phyloP scores from a whole-genome alignment of 1,140 invertebrate species.

The Eurosta solidaginis region DNA sequence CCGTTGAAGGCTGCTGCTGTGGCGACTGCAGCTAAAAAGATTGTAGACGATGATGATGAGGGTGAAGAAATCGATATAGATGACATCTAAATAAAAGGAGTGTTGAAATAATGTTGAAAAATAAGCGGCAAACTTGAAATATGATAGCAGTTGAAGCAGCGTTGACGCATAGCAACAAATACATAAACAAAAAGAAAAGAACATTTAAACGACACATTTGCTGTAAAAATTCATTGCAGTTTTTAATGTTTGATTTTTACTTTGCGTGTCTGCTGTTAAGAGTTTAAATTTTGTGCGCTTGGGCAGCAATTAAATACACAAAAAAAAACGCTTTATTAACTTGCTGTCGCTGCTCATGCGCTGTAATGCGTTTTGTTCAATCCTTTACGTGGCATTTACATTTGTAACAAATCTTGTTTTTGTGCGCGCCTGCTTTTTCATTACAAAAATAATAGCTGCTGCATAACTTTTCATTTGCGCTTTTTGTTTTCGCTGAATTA shows the following conservation, averaged over 20 bases:
- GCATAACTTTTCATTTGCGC: background rate
- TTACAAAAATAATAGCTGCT: background rate
- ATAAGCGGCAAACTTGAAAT: background rate
- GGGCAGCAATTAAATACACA: background rate
- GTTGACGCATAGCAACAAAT: background rate
- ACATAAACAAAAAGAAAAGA: background rate
- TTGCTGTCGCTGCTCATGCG: background rate
- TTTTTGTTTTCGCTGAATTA: background rate
- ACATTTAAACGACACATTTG: background rate
- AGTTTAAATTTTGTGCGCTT: background rate
- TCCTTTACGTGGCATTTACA: background rate
- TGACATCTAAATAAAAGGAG: constrained; percentile 78
- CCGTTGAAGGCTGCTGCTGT: constrained; percentile 70
- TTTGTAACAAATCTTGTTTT: background rate
- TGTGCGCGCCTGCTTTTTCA: background rate
- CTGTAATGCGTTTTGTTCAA: background rate
- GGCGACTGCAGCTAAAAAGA: constrained; percentile 62
- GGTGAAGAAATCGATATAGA: constrained; percentile 88
- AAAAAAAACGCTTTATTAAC: background rate
- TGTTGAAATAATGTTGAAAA: background rate
- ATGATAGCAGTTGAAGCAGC: background rate
- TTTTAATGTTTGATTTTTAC: background rate
- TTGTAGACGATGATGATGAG: constrained; percentile 70
- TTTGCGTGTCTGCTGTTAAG: background rate
- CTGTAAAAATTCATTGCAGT: background rate